These are phyloP conservation scores for Eilema griseolum DNA, from an alignment of 2,888 invertebrate genomes.

Conservation along the genomic window DNA sequence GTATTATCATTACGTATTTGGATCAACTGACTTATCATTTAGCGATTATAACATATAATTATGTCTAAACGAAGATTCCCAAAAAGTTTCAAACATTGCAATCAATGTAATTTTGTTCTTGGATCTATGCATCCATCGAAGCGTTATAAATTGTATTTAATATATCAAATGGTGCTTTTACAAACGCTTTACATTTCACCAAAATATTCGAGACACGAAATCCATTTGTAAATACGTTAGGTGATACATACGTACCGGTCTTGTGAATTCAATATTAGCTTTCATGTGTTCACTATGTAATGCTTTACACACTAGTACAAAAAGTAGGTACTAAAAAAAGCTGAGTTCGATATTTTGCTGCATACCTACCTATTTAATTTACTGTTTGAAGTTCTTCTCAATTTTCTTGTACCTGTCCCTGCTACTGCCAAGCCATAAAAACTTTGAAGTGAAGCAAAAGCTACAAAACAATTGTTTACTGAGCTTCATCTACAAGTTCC, in stretches of 20 bases:
- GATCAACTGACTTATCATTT: too few relatives aligned
- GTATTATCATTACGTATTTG: too few relatives aligned
- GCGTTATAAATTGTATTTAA: constrained; percentile 37
- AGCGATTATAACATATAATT: background rate
- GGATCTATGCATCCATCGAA: constrained; percentile 17
- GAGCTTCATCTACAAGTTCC: background rate
- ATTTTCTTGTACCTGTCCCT: background rate
- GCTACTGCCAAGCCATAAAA: background rate
- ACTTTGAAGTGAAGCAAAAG: background rate
- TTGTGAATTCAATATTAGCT: constrained; percentile 53
- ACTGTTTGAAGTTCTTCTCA: background rate
- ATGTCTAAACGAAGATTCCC: background rate
- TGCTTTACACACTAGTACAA: constrained; percentile 7
- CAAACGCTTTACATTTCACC: constrained; percentile 47
- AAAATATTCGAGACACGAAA: constrained; percentile 60
- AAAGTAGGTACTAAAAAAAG: background rate
- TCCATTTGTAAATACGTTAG: constrained; percentile 62
- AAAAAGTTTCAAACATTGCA: constrained; percentile 8
- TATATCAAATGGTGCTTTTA: constrained; percentile 44
- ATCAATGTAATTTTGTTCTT: constrained; percentile 14
- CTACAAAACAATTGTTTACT: background rate
- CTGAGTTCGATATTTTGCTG: background rate
- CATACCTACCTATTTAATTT: background rate
- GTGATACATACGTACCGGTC: constrained; percentile 51
- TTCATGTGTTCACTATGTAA: constrained; percentile 28